Base-by-base conservation (phyloP, 2,113 vertebrate species). In the Python bivittatus region DNA sequence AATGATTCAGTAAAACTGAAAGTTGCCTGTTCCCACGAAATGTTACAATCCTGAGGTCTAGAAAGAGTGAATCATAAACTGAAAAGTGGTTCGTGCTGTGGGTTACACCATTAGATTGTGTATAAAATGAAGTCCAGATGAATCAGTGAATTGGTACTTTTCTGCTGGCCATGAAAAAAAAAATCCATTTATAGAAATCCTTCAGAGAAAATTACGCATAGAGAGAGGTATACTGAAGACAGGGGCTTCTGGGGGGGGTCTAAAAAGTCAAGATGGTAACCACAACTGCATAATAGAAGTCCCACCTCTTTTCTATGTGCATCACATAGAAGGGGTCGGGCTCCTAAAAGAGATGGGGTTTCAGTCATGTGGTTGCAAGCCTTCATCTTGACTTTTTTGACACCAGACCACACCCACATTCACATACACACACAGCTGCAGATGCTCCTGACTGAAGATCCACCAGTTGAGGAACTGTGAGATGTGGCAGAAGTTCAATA, bases 121-220 rank as follows among this genome's bases (percentile, higher is more conserved):
- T 83, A 58, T 52, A 79, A 29, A 7, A 72, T 0, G 0, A 88
- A 13, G 87, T 79, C 10, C 2, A 2, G 27, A 88, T 2, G 25
- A 90, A 92, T 22, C 83, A 87, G 52, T 83, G 15, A 3, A 0
- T 8, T 53, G 25, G 10, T 84, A 72, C 52, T 91, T 83, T 48
- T 0, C 17, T 83, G 60, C 17, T 1, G 87, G n/a, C 9, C 48
- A 90, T 54, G 61, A 27, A 84, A 38, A 92, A 88, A 1, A 68
- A 83, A 48, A 85, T 96, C 90, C 5, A 88, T 68, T 94, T 86
- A 20, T 22, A 56, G n/a, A 68, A 54, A n/a, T 38, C 61, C n/a
- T 79, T 23, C 29, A 12, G 15, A 53, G 88, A 72, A 68, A 68
- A 44, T 52, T 53, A 68, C 33, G 44, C 15, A 38, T 7, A 33